Conservation (phyloP, 2,888 invertebrate genomes). For the Alitta virens region DNA sequence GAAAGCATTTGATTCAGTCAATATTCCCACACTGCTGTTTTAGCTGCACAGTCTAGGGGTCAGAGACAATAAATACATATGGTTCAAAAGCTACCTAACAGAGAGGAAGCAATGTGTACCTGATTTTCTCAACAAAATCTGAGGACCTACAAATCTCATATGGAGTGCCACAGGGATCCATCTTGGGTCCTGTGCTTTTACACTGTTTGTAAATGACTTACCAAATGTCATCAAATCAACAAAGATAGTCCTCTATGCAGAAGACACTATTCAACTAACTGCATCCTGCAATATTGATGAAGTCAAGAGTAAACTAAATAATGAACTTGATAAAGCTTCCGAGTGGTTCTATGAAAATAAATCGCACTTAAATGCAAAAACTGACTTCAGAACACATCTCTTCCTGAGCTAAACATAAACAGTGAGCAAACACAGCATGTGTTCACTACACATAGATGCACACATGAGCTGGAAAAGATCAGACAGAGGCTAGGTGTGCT, state of each 20-base stretch:
- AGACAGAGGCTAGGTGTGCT: too few relatives aligned
- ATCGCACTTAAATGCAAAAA: too few relatives aligned
- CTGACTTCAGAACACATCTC: too few relatives aligned
- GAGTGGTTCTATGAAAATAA: too few relatives aligned
- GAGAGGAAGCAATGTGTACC: background rate
- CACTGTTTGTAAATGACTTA: background rate
- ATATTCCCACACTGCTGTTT: background rate
- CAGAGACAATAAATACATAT: background rate
- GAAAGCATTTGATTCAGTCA: slow-evolving; percentile 1
- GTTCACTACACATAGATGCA: too few relatives aligned
- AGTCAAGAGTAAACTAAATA: too few relatives aligned
- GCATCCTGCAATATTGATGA: too few relatives aligned
- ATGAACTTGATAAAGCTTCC: too few relatives aligned
- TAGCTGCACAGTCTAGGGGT: background rate
- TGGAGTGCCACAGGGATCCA: slow-evolving; percentile 1
- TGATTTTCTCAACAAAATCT: background rate
- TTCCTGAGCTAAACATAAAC: too few relatives aligned
- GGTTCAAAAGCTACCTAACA: background rate
- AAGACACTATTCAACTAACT: background rate
- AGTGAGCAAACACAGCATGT: too few relatives aligned
- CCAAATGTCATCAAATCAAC: background rate
- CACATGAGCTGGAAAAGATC: too few relatives aligned
- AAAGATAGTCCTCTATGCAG: background rate
- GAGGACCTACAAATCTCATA: background rate
- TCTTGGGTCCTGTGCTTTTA: background rate